Evolutionary conservation across 2,113 vertebrate genomes (phyloP).

Genomic region (Addax nasomaculatus): DNA sequence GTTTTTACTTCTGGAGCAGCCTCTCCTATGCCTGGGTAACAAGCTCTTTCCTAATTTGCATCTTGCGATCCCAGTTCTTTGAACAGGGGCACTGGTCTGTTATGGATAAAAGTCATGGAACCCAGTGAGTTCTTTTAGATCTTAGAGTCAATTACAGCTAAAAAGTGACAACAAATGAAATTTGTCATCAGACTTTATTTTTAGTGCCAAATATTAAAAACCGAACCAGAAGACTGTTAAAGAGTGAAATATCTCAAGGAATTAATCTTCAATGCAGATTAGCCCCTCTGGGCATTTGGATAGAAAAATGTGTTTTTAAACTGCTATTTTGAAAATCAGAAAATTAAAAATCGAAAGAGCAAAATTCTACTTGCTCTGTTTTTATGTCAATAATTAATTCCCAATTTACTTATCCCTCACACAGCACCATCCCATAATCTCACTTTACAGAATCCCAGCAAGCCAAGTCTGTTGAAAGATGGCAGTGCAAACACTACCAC

Average conservation of each 20-base stretch:
- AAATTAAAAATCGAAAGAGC: constrained; percentile 27
- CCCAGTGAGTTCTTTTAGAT: constrained; percentile 21
- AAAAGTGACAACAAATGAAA: constrained; percentile 40
- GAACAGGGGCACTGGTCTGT: background rate
- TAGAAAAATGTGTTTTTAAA: constrained; percentile 42
- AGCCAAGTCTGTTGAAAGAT: background rate
- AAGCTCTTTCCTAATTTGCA: background rate
- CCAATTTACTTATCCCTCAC: background rate
- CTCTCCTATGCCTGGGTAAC: accelerated
- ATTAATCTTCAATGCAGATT: constrained; percentile 48
- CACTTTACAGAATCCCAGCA: background rate
- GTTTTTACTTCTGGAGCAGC: background rate
- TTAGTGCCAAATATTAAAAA: constrained; percentile 55
- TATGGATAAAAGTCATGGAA: background rate
- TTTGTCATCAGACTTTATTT: constrained; percentile 31
- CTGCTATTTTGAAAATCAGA: constrained; percentile 41
- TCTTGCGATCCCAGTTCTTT: constrained; percentile 12
- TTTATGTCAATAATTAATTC: constrained; percentile 35
- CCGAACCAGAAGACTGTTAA: constrained; percentile 35
- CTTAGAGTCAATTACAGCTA: constrained; percentile 23
- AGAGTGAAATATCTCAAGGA: constrained; percentile 28
- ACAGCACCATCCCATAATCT: background rate
- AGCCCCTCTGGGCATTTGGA: constrained; percentile 16
- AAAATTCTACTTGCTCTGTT: background rate
- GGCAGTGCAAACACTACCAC: background rate